phyloP scores from a whole-genome alignment of 2,888 invertebrate genomes.

The Copidosoma aretas region DNA sequence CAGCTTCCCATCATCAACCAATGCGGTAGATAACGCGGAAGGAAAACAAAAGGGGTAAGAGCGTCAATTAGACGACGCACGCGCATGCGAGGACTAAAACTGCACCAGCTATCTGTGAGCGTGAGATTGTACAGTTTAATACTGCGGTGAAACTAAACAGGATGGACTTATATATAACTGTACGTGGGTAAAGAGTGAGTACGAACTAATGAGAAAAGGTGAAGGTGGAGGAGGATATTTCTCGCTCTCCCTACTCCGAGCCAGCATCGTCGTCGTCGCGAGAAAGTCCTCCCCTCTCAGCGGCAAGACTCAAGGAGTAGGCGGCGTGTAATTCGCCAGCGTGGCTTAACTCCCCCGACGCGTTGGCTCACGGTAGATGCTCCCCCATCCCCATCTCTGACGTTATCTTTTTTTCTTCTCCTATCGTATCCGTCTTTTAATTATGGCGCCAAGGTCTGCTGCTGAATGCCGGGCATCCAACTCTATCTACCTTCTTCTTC shows the following conservation, averaged over 20 bases:
- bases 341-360: constrained; percentile 30
- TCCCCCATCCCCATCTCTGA: constrained; percentile 17
- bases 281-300: background rate
- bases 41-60: constrained; percentile 21
- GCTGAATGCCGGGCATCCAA: constrained; percentile 24
- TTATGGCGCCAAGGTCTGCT: constrained; percentile 40
- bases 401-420: constrained; percentile 8
- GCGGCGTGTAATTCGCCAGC: constrained; percentile 48
- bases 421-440: constrained; percentile 47
- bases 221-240: no score
- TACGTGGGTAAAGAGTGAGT: no score
- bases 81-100: constrained; percentile 7
- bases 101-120: background rate
- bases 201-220: no score
- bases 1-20: background rate
- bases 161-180: no score
- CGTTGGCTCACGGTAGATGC: constrained; percentile 44
- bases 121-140: constrained; percentile 4
- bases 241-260: no score
- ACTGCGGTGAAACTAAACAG: no score
- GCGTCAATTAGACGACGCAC: background rate
- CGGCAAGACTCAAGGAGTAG: constrained; percentile 46
- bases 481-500: constrained; percentile 22
- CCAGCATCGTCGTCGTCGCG: no score
- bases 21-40: constrained; percentile 30